Evolutionary conservation across 2,797 vertebrate genomes (phyloP), one percentile per base, ranked within the genome.

Genomic region (Micropoecilia bifurca): DNA sequence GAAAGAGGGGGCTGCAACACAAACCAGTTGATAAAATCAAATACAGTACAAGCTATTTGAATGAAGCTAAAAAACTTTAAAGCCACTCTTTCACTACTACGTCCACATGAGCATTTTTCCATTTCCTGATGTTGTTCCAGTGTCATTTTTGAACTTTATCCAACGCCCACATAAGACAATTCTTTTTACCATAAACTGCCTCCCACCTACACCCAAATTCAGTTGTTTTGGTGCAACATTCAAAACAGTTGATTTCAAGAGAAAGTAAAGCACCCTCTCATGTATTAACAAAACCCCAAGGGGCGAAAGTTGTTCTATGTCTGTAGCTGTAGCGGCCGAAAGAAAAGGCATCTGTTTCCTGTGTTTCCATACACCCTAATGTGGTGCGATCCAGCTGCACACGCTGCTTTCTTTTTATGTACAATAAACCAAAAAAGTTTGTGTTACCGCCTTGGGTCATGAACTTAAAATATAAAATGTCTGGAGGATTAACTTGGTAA

Each of bases 261-360:
- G 91, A 95, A 94, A 94, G 92, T 92, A 88, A 88, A 89, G 84
- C 74, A 78, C 83, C 43, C 82, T 84, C 75, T 90, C 85, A 75
- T 82, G 83, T 88, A 88, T 92, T 79, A 86, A 91, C 80, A 90
- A 90, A 94, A 87, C 93, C 95, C 95, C 95, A 88, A 88, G 95
- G 96, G 94, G 93, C 88, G 83, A 94, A 94, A 92, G 87, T 90
- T 89, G 92, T 94, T 95, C 94, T 94, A 92, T 91, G 94, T 94
- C 92, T 95, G 93, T 94, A 93, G 88, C 80, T 87, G 82, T 87
- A 91, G 93, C 92, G 84, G 90, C 89, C 89, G 91, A 94, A 93
- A 95, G 89, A 95, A 93, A 93, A 90, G 88, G 95, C 96, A 96
- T 96, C 96, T 96, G 96, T 96, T 96, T 96, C 96, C 96, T 96